Evolutionary conservation across 2,113 vertebrate species (phyloP).

Genomic region (zebrafish (Danio rerio)): GRCz12tu NC_133179.1:22552001-22552500

Average conservation of each 20-base stretch:
- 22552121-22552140: neutral
- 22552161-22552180: neutral
- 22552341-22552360: slow-evolving; percentile 90
- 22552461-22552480: no score
- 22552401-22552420: no score
- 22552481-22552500: neutral
- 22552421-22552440: no score
- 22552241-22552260: neutral
- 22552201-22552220: slow-evolving; percentile 11
- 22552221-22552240: slow-evolving; percentile 8
- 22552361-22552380: slow-evolving; percentile 89
- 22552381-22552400: neutral
- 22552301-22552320: slow-evolving; percentile 89
- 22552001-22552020: neutral
- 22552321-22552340: slow-evolving; percentile 91
- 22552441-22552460: no score
- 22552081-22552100: neutral
- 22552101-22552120: neutral
- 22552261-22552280: neutral
- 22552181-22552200: neutral
- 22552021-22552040: neutral
- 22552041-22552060: neutral
- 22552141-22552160: neutral
- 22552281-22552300: slow-evolving; percentile 83
- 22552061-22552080: neutral